Percentiles rank a stretch among this genome's conserved stretches.
Evolutionary conservation across 2,888 invertebrate species (phyloP).

Genomic region (Mythimna lalbum): DNA sequence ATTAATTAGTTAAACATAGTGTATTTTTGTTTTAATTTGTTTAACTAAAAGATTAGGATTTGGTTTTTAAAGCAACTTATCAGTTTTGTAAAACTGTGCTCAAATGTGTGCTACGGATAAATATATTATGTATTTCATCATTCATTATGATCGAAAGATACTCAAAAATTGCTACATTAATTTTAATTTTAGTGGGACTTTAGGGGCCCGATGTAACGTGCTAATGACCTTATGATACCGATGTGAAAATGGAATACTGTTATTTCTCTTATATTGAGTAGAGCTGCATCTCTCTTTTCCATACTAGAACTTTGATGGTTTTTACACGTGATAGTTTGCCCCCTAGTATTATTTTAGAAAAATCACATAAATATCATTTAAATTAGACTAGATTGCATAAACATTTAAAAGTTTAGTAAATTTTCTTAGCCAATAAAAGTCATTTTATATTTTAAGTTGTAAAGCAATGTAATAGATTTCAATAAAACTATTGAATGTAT

Average conservation of each 20-base stretch:
- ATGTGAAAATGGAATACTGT: not conserved
- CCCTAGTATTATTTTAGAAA: not conserved
- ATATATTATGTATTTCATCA: not conserved
- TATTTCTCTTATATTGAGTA: not conserved
- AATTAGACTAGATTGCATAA: conserved; percentile 7
- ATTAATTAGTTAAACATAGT: conserved; percentile 8
- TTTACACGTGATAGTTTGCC: not conserved
- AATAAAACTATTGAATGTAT: conserved; percentile 48
- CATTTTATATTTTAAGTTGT: conserved; percentile 39
- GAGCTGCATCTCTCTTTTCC: not conserved
- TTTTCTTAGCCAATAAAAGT: conserved; percentile 42
- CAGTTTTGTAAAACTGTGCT: conserved; percentile 4
- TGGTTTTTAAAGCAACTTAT: conserved; percentile 4
- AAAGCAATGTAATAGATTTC: conserved; percentile 44
- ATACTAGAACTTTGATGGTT: not conserved
- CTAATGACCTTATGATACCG: not conserved
- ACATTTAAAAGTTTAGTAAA: conserved; percentile 45
- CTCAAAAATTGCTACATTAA: not conserved
- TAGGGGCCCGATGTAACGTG: not conserved
- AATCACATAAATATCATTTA: not conserved
- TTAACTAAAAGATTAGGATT: conserved; percentile 34
- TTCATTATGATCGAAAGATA: conserved; percentile 6
- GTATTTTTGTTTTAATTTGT: conserved; percentile 22
- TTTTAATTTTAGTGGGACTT: not conserved
- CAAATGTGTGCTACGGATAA: conserved; percentile 1